Evolutionary conservation across 2,888 invertebrate species (phyloP), one percentile per base, ranked within the genome.

Genomic region (Chrysodeixis includens): DNA sequence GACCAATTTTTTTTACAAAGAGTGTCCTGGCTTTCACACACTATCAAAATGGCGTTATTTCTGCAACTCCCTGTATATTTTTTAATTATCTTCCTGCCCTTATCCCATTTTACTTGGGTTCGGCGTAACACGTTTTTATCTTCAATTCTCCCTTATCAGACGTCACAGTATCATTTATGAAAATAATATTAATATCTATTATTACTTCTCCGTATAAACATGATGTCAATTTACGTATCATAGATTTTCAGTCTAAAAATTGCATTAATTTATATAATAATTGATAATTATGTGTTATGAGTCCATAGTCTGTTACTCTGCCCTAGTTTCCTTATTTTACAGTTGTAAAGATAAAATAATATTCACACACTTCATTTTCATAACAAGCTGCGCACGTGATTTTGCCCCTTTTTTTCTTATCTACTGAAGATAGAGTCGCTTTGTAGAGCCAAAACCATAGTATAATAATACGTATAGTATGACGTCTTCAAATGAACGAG

Each of bases 341-440:
- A 52, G 18, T 22, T 32, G 35, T 53, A 32, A 51, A 62, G 66
- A 76, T 76, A 66, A 77, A n/a, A 30, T 8, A 52, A 64, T 18
- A 4, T 71, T 75, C 66, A 35, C 63, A 70, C 54, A 52, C 58
- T 26, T 12, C 16, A 56, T 70, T 60, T 65, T 74, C 46, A 26
- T 14, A 49, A 40, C 40, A n/a, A 40, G 4, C 14, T 40, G 35
- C n/a, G n/a, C 14, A 14, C 40, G 40, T 40, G 40, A 40, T 7
- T 40, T n/a, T 40, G 40, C n/a, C 12, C n/a, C n/a, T 12, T 14
- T 4, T 12, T 40, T 14, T n/a, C 40, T 40, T n/a, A n/a, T 6
- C 40, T n/a, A 1, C 35, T 35, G 14, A 2, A 12, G 12, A 26
- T 26, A 2, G 26, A 4, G 26, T 26, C n/a, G n/a, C n/a, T n/a